Percentiles rank a stretch among this genome's conserved stretches.
Evolutionary conservation across 1,140 invertebrate genomes (phyloP).

Genomic region (Nymphalis io): DNA sequence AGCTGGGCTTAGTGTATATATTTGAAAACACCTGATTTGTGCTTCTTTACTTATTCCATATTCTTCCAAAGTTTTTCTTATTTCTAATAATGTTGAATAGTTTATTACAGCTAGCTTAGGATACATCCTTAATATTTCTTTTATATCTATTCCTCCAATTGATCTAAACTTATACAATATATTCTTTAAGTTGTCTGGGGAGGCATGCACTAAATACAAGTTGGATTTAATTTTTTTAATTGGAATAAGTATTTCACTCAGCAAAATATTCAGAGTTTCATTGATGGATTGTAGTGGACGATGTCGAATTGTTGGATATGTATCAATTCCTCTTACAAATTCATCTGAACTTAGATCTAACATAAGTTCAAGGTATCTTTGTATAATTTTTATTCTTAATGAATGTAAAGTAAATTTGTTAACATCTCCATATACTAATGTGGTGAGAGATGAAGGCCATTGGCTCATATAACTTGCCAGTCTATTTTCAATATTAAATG

Average conservation of each 20-base stretch:
- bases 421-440: conserved; percentile 56
- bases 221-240: conserved; percentile 77
- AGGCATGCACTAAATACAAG: conserved; percentile 73
- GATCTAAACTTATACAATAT: conserved; percentile 72
- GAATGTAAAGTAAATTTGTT: conserved; percentile 57
- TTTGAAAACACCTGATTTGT: conserved; percentile 67
- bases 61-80: conserved; percentile 73
- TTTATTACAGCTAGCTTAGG: conserved; percentile 77
- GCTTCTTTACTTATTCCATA: conserved; percentile 70
- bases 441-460: conserved; percentile 68
- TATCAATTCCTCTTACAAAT: conserved; percentile 66
- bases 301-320: conserved; percentile 76
- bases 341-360: conserved; percentile 73
- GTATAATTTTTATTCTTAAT: conserved; percentile 64
- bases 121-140: conserved; percentile 67
- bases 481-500: conserved; percentile 70
- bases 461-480: conserved; percentile 66
- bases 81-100: conserved; percentile 62
- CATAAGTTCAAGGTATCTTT: conserved; percentile 74
- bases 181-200: conserved; percentile 74
- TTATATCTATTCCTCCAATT: conserved; percentile 73
- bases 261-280: conserved; percentile 74
- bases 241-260: conserved; percentile 72
- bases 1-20: conserved; percentile 70
- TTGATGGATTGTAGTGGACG: conserved; percentile 75